Evolutionary conservation across 2,888 invertebrate genomes (phyloP).

Genomic region (Pristionchus entomophagus): DNA sequence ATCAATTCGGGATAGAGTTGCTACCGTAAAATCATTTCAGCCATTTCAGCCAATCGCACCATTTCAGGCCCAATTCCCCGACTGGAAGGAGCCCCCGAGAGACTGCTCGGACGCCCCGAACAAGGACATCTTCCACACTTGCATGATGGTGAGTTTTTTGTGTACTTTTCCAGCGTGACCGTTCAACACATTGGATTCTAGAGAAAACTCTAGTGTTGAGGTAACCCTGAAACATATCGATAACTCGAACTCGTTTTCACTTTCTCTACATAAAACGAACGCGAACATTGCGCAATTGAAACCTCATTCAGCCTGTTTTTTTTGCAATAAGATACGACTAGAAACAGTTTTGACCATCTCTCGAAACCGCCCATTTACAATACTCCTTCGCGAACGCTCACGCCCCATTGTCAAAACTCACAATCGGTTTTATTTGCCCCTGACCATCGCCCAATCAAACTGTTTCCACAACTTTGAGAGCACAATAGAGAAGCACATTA

Average conservation of each 20-base stretch:
- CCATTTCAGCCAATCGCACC: too few species aligned
- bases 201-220: too few species aligned
- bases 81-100: slow-evolving; percentile 56
- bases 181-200: background rate
- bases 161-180: background rate
- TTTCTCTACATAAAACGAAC: too few species aligned
- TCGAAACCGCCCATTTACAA: background rate
- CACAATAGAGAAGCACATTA: background rate
- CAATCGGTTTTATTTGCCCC: background rate
- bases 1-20: too few species aligned
- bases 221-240: too few species aligned
- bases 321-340: too few species aligned
- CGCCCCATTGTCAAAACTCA: background rate
- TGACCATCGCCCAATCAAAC: slow-evolving; percentile 7
- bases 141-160: slow-evolving; percentile 63
- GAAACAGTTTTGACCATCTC: too few species aligned
- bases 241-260: too few species aligned
- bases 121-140: slow-evolving; percentile 64
- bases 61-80: background rate
- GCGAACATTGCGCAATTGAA: too few species aligned
- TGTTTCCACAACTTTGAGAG: background rate
- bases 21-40: too few species aligned
- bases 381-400: background rate
- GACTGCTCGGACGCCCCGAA: slow-evolving; percentile 74
- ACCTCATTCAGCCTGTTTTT: too few species aligned